Percentiles rank a stretch among this genome's conserved stretches.
phyloP scores from a whole-genome alignment of 2,888 invertebrate species.

The Eudemis profundana region DNA sequence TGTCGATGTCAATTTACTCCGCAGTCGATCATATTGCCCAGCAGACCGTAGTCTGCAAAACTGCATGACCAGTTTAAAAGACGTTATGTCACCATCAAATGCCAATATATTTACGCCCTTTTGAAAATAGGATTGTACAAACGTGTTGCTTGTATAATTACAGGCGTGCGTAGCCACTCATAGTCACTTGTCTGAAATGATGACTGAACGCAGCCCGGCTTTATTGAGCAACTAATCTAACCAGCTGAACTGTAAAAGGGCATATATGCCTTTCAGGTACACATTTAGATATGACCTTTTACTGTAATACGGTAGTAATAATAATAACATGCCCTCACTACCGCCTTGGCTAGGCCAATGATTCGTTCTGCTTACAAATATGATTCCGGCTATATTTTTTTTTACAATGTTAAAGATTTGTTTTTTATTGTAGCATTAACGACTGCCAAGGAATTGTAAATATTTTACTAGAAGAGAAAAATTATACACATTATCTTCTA shows the following conservation, averaged over 20 bases:
- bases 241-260: neutral
- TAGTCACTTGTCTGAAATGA: conserved; percentile 52
- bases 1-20: conserved; percentile 51
- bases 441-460: too few species aligned
- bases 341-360: conserved; percentile 4
- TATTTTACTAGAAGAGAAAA: too few species aligned
- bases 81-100: neutral
- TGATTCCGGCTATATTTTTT: neutral
- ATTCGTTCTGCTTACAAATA: conserved; percentile 1
- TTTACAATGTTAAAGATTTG: neutral
- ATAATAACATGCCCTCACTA: conserved; percentile 3
- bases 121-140: conserved; percentile 8
- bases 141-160: conserved; percentile 64
- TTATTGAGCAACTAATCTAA: conserved; percentile 12
- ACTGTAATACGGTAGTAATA: neutral
- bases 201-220: conserved; percentile 13
- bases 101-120: neutral
- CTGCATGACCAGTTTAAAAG: neutral
- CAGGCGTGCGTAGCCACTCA: conserved; percentile 52
- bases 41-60: conserved; percentile 56
- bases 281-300: conserved; percentile 5
- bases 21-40: conserved; percentile 58
- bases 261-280: neutral
- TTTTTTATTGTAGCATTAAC: too few species aligned
- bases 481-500: too few species aligned